Base-by-base conservation (phyloP, 2,797 vertebrate genomes). In the Pelodytes ibericus region DNA sequence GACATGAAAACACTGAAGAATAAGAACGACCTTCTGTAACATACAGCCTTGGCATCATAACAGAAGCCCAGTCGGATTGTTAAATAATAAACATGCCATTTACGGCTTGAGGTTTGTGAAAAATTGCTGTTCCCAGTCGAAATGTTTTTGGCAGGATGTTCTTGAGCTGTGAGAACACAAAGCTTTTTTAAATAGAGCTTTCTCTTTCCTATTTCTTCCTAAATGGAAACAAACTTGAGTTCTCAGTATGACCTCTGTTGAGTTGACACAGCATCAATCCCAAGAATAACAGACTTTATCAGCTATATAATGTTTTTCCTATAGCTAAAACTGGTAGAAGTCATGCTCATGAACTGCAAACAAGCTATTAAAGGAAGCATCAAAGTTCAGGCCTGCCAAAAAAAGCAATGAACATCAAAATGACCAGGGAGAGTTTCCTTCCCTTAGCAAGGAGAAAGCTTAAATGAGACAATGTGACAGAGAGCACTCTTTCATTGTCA, bases 351-450 rank as follows among this genome's bases (percentile, higher is more conserved):
- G 69, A 76, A 63, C 58, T 41, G 59, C 25, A 63, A 62, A 63
- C 66, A 76, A 76, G 66, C 63, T 58, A 76, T 76, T 76, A 76
- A 56, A 57, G 44, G 13, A 63, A 41, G 66, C 58, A 62, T 76
- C 44, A 68, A 36, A 76, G 47, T 76, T 76, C 47, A 71, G 66
- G 31, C 33, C 60, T 76, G 30, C 49, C 62, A 60, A 64, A 62
- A 63, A 70, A 76, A 71, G 18, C 31, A n/a, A 69, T 70, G 67
- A 70, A 67, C 30, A 69, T 69, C 56, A 44, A 27, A 62, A 71
- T 70, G 66, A 76, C 74, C 74, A 44, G 33, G 47, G 59, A 63
- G 74, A 62, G 6, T 70, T 58, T 30, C 53, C 33, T 69, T 75
- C 58, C 61, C 18, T 25, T 41, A 71, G 31, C 61, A 63, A 63